Conservation (phyloP, 2,113 vertebrate genomes). For the Junco hyemalis region DNA sequence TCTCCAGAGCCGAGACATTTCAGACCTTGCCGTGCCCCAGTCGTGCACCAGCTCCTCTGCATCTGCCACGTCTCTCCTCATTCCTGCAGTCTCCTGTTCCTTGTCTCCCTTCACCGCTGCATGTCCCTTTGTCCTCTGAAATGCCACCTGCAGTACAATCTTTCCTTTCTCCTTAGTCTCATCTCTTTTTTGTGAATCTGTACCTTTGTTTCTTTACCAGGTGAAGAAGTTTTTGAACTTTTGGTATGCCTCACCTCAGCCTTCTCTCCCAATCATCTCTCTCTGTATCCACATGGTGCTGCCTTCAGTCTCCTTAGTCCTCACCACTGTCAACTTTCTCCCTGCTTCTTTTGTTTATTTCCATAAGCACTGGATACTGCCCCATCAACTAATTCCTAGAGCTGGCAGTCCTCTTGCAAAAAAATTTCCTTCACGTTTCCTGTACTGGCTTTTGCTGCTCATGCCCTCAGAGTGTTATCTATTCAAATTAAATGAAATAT, state of each 20-base stretch:
- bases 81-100: background rate
- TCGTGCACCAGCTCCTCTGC: background rate
- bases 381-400: background rate
- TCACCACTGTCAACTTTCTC: background rate
- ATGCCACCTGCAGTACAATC: background rate
- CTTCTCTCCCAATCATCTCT: background rate
- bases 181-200: background rate
- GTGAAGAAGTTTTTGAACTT: background rate
- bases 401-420: background rate
- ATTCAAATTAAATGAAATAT: background rate
- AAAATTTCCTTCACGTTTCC: background rate
- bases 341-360: background rate
- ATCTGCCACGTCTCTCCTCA: background rate
- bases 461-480: background rate
- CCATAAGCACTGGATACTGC: background rate
- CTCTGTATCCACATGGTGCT: background rate
- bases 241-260: background rate
- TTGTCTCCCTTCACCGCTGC: background rate
- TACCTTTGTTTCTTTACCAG: background rate
- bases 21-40: background rate
- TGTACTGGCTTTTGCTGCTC: background rate
- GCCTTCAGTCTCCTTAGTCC: background rate
- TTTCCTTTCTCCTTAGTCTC: background rate
- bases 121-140: background rate
- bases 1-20: background rate